A percentile compares a stretch with the other conserved stretches of the same genome.
Evolutionary conservation across 2,797 vertebrate genomes (phyloP).

Genomic region (Typhlichthys subterraneus): DNA sequence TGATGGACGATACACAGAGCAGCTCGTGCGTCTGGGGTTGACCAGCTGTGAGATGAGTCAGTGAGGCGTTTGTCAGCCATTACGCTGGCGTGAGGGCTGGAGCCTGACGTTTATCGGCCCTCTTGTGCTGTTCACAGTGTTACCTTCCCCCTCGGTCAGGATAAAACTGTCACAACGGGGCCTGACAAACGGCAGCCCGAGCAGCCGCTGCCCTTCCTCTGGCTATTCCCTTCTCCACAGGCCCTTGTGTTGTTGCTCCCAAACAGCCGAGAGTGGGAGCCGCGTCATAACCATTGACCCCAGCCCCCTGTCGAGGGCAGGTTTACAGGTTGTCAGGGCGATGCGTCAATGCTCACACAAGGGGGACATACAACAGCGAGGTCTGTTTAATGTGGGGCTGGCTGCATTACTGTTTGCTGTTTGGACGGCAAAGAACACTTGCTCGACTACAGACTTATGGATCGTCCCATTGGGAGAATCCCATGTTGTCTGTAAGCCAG

Average conservation of each 20-base stretch:
- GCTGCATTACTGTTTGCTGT: slow-evolving; percentile 45
- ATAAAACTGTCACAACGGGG: slow-evolving; percentile 62
- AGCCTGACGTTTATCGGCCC: slow-evolving; percentile 63
- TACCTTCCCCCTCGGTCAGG: slow-evolving; percentile 47
- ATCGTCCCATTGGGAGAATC: slow-evolving; percentile 56
- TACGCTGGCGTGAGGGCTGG: slow-evolving; percentile 33
- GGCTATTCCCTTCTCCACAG: slow-evolving; percentile 12
- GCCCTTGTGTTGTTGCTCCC: slow-evolving; percentile 8
- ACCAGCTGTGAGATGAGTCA: slow-evolving; percentile 47
- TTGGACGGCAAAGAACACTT: slow-evolving; percentile 41
- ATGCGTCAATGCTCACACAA: slow-evolving; percentile 6
- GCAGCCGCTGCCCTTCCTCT: slow-evolving; percentile 18
- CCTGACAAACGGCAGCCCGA: slow-evolving; percentile 45
- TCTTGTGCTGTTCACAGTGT: slow-evolving; percentile 46
- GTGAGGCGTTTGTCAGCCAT: slow-evolving; percentile 60
- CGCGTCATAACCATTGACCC: slow-evolving; percentile 28
- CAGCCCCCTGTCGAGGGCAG: slow-evolving; percentile 21
- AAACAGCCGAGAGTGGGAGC: slow-evolving; percentile 20
- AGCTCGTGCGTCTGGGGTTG: slow-evolving; percentile 34
- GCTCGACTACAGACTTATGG: slow-evolving; percentile 29
- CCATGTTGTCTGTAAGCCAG: slow-evolving; percentile 41
- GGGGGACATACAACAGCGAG: slow-evolving; percentile 6
- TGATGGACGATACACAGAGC: slow-evolving; percentile 30
- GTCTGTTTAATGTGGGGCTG: slow-evolving; percentile 25
- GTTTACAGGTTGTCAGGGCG: slow-evolving; percentile 20